phyloP scores from a whole-genome alignment of 2,113 vertebrate genomes.

The Salvelinus sp. region DNA sequence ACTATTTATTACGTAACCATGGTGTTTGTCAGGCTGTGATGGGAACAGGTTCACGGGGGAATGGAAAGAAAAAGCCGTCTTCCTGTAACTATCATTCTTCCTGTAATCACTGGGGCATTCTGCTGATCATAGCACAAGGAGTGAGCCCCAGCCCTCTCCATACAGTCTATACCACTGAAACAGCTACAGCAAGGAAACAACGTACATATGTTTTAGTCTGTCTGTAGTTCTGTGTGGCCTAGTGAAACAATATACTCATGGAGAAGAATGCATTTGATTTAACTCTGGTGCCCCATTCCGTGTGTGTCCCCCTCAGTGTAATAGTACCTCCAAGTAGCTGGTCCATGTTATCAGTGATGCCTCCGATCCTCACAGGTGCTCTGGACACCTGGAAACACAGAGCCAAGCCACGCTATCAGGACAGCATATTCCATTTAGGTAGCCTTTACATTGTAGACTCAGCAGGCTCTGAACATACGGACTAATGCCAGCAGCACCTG shows the following conservation, averaged over 20 bases:
- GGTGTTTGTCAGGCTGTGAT: no score
- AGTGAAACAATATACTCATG: no score
- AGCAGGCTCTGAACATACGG: neutral
- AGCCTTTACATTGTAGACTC: no score
- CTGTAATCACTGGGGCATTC: no score
- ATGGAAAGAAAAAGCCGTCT: neutral
- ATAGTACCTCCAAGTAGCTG: constrained; percentile 67
- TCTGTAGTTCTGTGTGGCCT: neutral
- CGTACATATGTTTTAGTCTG: neutral
- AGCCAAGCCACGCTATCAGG: constrained; percentile 1
- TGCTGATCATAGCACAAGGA: neutral
- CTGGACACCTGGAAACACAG: constrained; percentile 69
- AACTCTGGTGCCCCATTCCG: neutral
- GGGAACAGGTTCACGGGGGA: neutral
- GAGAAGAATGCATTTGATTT: no score
- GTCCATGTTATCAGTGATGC: constrained; percentile 77
- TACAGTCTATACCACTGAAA: neutral
- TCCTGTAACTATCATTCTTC: neutral
- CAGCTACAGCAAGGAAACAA: neutral
- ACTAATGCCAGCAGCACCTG: neutral
- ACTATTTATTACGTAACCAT: neutral
- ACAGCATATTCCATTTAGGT: no score
- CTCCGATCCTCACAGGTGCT: constrained; percentile 63
- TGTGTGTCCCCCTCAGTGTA: constrained; percentile 18
- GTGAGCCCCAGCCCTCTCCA: neutral